These are phyloP conservation scores for Aldrovandia affinis DNA, from an alignment of 2,797 vertebrate genomes.

Conservation along the genomic window DNA sequence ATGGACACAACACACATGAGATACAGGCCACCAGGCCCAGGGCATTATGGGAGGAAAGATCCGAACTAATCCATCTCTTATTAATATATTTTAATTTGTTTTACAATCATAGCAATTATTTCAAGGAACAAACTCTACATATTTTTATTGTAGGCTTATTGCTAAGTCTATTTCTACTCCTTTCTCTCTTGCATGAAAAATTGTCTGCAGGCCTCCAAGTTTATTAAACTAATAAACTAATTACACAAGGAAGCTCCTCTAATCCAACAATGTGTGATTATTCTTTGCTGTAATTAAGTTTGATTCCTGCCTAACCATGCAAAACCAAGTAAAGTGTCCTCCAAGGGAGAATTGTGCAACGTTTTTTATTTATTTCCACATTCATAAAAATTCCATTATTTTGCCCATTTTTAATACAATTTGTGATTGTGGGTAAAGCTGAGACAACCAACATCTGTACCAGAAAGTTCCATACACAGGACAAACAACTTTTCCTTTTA, in stretches of 20 bases:
- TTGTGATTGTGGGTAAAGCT: not conserved
- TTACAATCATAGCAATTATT: conserved; percentile 1
- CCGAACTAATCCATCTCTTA: not conserved
- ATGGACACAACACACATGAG: no score
- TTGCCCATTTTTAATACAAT: no score
- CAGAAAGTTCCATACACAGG: no score
- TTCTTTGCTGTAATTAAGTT: conserved; percentile 42
- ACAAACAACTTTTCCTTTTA: not conserved
- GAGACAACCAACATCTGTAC: not conserved
- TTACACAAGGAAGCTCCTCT: conserved; percentile 45
- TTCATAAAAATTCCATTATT: not conserved
- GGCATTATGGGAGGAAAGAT: not conserved
- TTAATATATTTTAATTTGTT: not conserved
- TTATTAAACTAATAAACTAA: conserved; percentile 49
- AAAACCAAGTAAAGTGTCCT: conserved; percentile 33
- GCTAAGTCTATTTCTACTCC: conserved; percentile 25
- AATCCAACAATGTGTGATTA: conserved; percentile 43
- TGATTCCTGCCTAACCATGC: conserved; percentile 38
- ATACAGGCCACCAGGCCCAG: no score
- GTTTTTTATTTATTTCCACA: not conserved
- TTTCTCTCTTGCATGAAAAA: conserved; percentile 17
- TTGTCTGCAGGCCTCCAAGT: conserved; percentile 35
- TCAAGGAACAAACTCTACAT: not conserved
- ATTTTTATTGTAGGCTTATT: not conserved
- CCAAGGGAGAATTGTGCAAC: conserved; percentile 3